Conservation (phyloP, 2,113 vertebrate species). For the Lepisosteus oculatus region DNA sequence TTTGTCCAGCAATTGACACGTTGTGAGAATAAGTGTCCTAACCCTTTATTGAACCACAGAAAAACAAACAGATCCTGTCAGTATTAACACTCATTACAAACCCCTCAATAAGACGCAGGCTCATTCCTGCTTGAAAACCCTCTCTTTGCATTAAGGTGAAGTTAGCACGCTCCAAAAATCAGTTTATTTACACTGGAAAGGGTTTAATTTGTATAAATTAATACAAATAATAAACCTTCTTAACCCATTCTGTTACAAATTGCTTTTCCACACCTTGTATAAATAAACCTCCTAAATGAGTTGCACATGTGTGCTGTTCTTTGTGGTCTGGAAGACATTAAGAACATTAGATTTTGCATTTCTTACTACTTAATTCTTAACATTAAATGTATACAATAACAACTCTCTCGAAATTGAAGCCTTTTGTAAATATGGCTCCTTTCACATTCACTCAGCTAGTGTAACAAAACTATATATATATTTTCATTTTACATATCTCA, state of each 20-base stretch:
- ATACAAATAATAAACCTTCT: conserved; percentile 27
- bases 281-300: conserved; percentile 39
- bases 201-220: neutral
- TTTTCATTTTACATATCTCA: too few relatives aligned
- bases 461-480: too few relatives aligned
- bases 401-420: too few relatives aligned
- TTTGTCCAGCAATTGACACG: neutral
- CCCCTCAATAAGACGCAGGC: neutral
- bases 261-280: conserved; percentile 40
- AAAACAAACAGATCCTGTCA: neutral
- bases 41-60: too few relatives aligned
- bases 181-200: conserved; percentile 11
- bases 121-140: neutral
- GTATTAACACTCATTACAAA: neutral
- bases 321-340: neutral
- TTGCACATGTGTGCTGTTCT: conserved; percentile 47
- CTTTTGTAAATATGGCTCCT: too few relatives aligned
- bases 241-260: conserved; percentile 37
- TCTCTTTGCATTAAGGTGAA: neutral
- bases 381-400: neutral
- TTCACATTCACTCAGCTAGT: too few relatives aligned
- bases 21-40: too few relatives aligned
- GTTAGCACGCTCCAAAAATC: neutral
- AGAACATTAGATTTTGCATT: neutral
- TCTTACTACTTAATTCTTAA: neutral